Base-by-base conservation (phyloP, 37 sponge, comb jelly and placozoan genomes). In the Chondrilla cf. caribensis region DNA sequence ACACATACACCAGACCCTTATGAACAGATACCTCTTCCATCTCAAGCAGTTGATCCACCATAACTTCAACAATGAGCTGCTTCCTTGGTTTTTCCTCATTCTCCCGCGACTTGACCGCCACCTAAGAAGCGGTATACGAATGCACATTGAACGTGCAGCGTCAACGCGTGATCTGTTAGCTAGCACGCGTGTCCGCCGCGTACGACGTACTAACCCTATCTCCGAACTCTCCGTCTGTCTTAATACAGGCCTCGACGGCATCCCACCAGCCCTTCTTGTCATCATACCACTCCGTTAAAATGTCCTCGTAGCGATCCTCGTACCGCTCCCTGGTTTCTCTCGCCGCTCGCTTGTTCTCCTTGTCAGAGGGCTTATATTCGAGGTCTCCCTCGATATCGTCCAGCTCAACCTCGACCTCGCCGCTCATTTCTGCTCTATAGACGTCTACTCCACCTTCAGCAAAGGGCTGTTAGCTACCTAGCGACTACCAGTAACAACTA, bases 241-340 rank as follows among this genome's bases (percentile, higher is more conserved):
- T 73, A n/a, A 73, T n/a, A 19, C 7, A 9, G 6, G 41, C 76
- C 24, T 73, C 76, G 42, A 40, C 76, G 24, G 76, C 41, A 2
- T 73, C 76, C 76, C 76, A 73, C 76, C 76, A 73, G 14, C 25
- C 6, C 25, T 40, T 73, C 44, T 42, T 73, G 43, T 73, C 76
- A 25, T 73, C 76, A 43, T 38, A 73, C 76, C 76, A 38, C 2
- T 73, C 76, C 17, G 41, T 73, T 22, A 73, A 43, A 43, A 73
- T 73, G 24, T 6, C 14, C 9, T 38, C 24, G 76, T 41, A 73
- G 24, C 76, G 39, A 4, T 73, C 76, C 44, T 73, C 41, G 44
- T 43, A 73, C 2, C 38, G 31, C 43, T 19, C 41, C 25, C 15
- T 73, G 22, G 76, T 38, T 40, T 73, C 41, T 32, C 33, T 28